Conservation (phyloP, 2,797 vertebrate genomes). For the Onychomys leucogaster region DNA sequence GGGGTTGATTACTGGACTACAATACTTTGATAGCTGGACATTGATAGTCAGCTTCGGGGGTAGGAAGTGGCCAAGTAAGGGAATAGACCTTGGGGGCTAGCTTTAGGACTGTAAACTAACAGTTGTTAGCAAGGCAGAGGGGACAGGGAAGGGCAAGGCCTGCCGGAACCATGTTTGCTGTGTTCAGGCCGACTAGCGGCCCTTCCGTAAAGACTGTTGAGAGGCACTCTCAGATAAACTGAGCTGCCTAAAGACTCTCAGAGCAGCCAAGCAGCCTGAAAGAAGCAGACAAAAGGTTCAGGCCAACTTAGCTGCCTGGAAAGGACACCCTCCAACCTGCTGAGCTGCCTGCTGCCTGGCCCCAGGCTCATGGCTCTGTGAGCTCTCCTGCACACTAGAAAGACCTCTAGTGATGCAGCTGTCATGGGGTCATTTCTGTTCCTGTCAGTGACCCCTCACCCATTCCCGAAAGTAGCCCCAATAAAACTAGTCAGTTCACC, state of each 20-base stretch:
- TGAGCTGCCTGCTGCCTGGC: not conserved
- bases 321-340: not conserved
- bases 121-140: not conserved
- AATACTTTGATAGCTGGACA: not conserved
- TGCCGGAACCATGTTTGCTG: not conserved
- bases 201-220: not conserved
- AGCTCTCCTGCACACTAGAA: too few relatives aligned
- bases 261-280: not conserved
- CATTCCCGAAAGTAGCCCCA: too few relatives aligned
- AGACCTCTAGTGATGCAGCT: not conserved
- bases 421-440: not conserved
- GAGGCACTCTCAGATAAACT: not conserved
- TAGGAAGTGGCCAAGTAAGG: not conserved
- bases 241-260: not conserved
- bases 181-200: accelerated
- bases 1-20: not conserved
- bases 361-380: not conserved
- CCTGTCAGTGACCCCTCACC: not conserved
- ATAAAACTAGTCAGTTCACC: not conserved
- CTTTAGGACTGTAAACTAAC: not conserved
- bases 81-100: not conserved
- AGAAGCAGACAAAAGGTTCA: not conserved
- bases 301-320: not conserved
- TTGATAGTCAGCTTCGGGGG: not conserved
- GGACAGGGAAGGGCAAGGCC: not conserved